Evolutionary conservation across 2,888 invertebrate species (phyloP).

Genomic region (Leistus spinibarbis): DNA sequence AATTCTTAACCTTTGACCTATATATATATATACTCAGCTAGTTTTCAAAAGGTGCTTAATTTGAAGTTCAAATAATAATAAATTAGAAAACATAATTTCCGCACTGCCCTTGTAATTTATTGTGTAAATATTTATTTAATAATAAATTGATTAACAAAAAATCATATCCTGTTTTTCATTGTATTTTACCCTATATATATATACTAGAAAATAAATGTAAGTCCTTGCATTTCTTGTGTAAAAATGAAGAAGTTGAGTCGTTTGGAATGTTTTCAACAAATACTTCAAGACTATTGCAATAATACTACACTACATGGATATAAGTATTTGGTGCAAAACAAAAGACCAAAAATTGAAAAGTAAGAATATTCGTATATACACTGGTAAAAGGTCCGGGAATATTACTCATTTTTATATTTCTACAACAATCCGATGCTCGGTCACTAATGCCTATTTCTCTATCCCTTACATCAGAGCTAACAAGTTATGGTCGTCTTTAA

Average conservation of each 20-base stretch:
- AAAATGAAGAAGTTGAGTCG: not conserved
- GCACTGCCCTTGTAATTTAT: not conserved
- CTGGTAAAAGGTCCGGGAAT: too few relatives aligned
- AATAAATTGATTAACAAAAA: not conserved
- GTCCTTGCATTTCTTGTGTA: too few relatives aligned
- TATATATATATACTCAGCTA: too few relatives aligned
- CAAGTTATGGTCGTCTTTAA: too few relatives aligned
- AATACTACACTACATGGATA: conserved; percentile 25
- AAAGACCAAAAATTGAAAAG: conserved; percentile 25
- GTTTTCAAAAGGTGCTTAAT: too few relatives aligned
- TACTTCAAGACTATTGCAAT: conserved; percentile 19
- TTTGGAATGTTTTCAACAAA: not conserved
- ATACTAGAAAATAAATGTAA: not conserved
- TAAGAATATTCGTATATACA: too few relatives aligned
- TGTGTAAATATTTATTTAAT: not conserved
- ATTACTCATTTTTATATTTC: too few relatives aligned
- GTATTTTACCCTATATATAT: not conserved
- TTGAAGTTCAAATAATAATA: too few relatives aligned
- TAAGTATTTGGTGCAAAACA: conserved; percentile 26
- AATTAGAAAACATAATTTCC: not conserved
- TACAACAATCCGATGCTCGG: too few relatives aligned
- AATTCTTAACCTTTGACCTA: too few relatives aligned
- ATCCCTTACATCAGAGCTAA: too few relatives aligned
- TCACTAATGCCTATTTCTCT: too few relatives aligned
- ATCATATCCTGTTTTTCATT: not conserved